Conservation (phyloP, 2,113 vertebrate genomes). For the Ramphastos sulfuratus region DNA sequence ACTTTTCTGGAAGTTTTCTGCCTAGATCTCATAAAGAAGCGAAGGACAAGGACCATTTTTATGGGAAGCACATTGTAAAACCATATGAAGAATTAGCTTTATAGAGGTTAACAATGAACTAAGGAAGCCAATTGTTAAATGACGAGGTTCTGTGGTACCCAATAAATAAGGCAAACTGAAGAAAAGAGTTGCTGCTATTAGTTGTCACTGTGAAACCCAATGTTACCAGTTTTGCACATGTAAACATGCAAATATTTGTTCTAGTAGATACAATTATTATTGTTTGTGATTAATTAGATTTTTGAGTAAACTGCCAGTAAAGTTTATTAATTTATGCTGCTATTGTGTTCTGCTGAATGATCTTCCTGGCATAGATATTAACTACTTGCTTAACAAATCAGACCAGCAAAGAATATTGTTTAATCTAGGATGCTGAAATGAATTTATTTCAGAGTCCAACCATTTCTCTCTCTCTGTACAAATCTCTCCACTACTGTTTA, state of each 20-base stretch:
- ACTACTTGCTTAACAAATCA: background rate
- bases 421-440: background rate
- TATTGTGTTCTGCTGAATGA: background rate
- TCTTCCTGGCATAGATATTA: background rate
- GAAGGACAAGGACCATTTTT: background rate
- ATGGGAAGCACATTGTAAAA: background rate
- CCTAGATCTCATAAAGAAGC: background rate
- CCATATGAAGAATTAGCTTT: background rate
- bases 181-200: background rate
- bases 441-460: conserved; percentile 1
- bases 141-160: background rate
- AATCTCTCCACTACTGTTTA: background rate
- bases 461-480: background rate
- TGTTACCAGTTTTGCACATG: background rate
- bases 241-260: background rate
- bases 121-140: background rate
- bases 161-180: background rate
- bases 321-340: background rate
- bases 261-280: background rate
- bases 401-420: background rate
- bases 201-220: background rate
- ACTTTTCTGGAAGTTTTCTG: conserved; percentile 23
- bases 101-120: background rate
- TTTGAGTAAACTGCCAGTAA: background rate
- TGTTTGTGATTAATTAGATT: background rate